phyloP scores from a whole-genome alignment of 2,888 invertebrate species.

The Mayetiola destructor region DNA sequence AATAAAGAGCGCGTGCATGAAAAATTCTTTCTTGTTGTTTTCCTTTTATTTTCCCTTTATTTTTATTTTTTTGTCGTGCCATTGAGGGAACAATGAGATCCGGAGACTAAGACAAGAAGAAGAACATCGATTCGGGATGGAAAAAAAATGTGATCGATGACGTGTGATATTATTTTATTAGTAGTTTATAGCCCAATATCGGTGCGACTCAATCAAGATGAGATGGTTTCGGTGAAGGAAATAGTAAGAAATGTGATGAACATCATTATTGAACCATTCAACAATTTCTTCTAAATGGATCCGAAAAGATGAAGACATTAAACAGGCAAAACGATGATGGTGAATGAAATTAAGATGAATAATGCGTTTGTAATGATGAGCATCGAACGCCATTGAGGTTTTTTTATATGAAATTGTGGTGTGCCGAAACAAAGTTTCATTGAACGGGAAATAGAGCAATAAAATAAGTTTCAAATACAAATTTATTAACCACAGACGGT shows the following conservation, averaged over 20 bases:
- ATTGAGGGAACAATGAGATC: neutral
- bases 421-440: too few relatives aligned
- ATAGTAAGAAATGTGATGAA: neutral
- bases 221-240: neutral
- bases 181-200: neutral
- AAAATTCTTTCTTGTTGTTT: conserved; percentile 13
- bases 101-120: neutral
- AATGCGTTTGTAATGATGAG: conserved; percentile 5
- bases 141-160: conserved; percentile 2
- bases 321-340: neutral
- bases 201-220: too few relatives aligned
- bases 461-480: too few relatives aligned
- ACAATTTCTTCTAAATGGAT: too few relatives aligned
- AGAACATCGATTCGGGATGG: neutral
- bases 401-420: too few relatives aligned
- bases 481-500: neutral
- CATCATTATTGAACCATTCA: too few relatives aligned
- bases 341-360: conserved; percentile 11
- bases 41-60: neutral
- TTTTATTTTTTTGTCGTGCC: conserved; percentile 1
- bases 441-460: too few relatives aligned
- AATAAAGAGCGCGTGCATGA: conserved; percentile 5
- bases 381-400: too few relatives aligned
- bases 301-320: conserved; percentile 6
- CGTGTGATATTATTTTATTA: conserved; percentile 13